Evolutionary conservation across 1,140 invertebrate species (phyloP).

Genomic region (Drosophila persimilis): DNA sequence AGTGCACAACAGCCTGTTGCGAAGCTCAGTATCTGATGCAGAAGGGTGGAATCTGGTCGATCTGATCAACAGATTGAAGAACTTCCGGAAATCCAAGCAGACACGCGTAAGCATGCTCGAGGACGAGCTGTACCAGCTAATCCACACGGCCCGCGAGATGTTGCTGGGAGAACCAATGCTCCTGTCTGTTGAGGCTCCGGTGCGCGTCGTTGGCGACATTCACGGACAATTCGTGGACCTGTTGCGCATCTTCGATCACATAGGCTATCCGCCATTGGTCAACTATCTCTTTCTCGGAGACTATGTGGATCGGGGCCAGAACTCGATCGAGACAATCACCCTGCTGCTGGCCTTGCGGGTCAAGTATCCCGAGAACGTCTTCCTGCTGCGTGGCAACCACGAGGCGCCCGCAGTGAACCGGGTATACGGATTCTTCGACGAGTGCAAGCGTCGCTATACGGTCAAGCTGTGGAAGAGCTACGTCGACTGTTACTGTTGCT

Average conservation of each 20-base stretch:
- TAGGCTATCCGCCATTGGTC: slow-evolving; percentile 98
- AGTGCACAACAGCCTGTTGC: no score
- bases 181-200: slow-evolving; percentile 96
- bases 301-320: slow-evolving; percentile 92
- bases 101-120: background rate
- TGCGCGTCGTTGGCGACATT: slow-evolving; percentile 99
- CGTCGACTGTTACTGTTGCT: slow-evolving; percentile 85
- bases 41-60: background rate
- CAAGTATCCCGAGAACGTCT: slow-evolving; percentile 93
- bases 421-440: slow-evolving; percentile 97
- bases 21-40: no score
- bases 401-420: slow-evolving; percentile 88
- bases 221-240: slow-evolving; percentile 99
- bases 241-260: slow-evolving; percentile 98
- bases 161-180: slow-evolving; percentile 98
- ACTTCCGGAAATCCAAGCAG: background rate
- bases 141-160: slow-evolving; percentile 96
- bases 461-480: slow-evolving; percentile 99
- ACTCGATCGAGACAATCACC: slow-evolving; percentile 94
- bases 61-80: background rate
- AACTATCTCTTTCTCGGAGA: slow-evolving; percentile 99
- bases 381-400: slow-evolving; percentile 88
- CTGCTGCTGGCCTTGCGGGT: slow-evolving; percentile 97
- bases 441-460: slow-evolving; percentile 97
- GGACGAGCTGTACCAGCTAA: slow-evolving; percentile 9